Evolutionary conservation across 2,797 vertebrate species (phyloP), one percentile per base, ranked within the genome.

Genomic region (Remorina albescens): DNA sequence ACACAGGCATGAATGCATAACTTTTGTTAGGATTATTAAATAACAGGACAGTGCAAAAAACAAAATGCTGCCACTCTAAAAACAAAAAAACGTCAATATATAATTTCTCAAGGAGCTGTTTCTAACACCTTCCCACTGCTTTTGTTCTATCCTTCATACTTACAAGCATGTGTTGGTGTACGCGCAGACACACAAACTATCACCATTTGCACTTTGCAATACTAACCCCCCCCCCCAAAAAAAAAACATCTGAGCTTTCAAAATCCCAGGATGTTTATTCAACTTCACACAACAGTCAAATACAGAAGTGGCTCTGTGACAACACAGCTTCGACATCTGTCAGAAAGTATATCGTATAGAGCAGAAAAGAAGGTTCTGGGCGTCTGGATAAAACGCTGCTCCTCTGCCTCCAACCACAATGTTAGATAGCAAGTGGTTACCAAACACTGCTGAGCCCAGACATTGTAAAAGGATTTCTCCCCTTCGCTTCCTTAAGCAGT

Each of bases 381-480:
- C 18, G 55, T 80, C 68, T 80, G 61, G 47, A 84, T 62, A n/a
- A 54, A 86, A 73, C 6, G 55, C 36, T 0, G 72, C 82, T 82
- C 54, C n/a, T 76, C 71, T 81, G 82, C 85, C 81, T 84, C 63
- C 69, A 82, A 75, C 76, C 85, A 76, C 83, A 81, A 55, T 74
- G 72, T 84, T 77, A 88, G 89, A 90, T 82, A 87, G 88, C 62
- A 49, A 82, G 80, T 62, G 74, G 86, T 85, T 86, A 90, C 81
- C 85, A 86, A 89, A 91, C 86, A 78, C 65, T 75, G 82, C 91
- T 91, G 92, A 94, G 90, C 89, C 84, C 75, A 86, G 86, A 92
- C 91, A 90, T 92, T 91, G 92, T 92, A 85, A 90, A 92, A 85
- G 91, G 93, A 94, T 94, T 95, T 93, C 85, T 93, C 84, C 80